Percentiles rank a stretch among this genome's conserved stretches.
Evolutionary conservation across 2,797 vertebrate species (phyloP).

Genomic region (Mus minutoides): DNA sequence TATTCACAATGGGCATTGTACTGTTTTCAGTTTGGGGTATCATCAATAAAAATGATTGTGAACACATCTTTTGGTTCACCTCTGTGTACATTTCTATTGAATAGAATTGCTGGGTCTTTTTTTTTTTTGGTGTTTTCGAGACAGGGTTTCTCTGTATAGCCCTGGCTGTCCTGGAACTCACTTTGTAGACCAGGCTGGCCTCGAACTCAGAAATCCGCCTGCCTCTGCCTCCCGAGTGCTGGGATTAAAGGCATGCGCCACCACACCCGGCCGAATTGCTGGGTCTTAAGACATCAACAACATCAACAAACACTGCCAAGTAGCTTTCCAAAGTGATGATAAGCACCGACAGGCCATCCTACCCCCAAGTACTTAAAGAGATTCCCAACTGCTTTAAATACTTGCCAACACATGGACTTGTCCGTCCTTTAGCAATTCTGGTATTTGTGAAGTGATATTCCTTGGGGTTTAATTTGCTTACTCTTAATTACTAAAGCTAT

Average conservation of each 20-base stretch:
- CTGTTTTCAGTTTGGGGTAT: background rate
- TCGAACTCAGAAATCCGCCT: no score
- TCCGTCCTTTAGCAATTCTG: background rate
- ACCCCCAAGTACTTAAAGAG: background rate
- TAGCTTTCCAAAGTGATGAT: background rate
- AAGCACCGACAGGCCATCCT: background rate
- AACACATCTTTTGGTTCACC: background rate
- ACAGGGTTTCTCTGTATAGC: no score
- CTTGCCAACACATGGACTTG: background rate
- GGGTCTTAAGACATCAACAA: background rate
- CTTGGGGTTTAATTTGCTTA: slow-evolving; percentile 1
- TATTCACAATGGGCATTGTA: background rate
- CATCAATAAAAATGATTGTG: background rate
- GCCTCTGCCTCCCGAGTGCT: no score
- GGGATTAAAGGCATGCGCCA: no score
- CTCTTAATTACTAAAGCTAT: background rate
- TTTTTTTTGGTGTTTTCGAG: no score
- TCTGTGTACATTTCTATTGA: background rate
- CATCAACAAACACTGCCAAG: background rate
- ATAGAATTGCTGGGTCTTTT: background rate
- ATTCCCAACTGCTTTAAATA: background rate
- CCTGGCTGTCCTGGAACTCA: no score
- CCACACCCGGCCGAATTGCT: no score
- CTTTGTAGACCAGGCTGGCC: no score
- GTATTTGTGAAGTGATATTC: background rate